Evolutionary conservation across 2,797 vertebrate genomes (phyloP).

Genomic region (Malacoctenus gilli): DNA sequence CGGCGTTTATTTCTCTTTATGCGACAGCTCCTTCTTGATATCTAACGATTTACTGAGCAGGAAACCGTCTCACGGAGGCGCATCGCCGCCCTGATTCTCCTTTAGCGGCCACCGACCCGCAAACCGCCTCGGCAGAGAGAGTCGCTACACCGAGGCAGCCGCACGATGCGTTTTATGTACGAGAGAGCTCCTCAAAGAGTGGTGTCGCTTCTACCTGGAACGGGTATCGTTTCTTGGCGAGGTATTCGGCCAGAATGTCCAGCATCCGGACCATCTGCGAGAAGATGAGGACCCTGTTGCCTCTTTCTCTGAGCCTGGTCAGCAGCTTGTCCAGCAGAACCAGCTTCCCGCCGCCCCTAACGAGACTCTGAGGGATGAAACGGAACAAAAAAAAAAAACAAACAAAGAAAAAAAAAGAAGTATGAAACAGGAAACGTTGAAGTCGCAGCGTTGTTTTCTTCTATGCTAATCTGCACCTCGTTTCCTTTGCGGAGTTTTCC

Average conservation of each 20-base stretch:
- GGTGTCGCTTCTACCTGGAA: constrained; percentile 87
- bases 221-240: constrained; percentile 92
- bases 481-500: constrained; percentile 14
- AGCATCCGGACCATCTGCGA: constrained; percentile 99
- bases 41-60: not conserved
- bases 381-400: not conserved
- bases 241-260: constrained; percentile 97
- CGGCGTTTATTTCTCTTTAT: too few species aligned
- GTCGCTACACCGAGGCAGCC: not conserved
- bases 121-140: not conserved
- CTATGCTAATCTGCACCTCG: constrained; percentile 1
- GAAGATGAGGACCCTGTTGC: constrained; percentile 97
- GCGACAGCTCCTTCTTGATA: too few species aligned
- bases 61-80: not conserved
- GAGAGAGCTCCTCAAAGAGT: too few species aligned
- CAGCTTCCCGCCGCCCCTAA: constrained; percentile 95
- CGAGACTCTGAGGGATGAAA: constrained; percentile 64
- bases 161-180: too few species aligned
- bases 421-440: not conserved
- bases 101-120: not conserved
- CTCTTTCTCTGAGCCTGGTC: constrained; percentile 91
- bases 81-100: too few species aligned
- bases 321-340: constrained; percentile 96
- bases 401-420: not conserved
- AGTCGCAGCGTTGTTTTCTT: not conserved